Base-by-base conservation (phyloP, 2,888 invertebrate genomes). In the Thyatira batis region DNA sequence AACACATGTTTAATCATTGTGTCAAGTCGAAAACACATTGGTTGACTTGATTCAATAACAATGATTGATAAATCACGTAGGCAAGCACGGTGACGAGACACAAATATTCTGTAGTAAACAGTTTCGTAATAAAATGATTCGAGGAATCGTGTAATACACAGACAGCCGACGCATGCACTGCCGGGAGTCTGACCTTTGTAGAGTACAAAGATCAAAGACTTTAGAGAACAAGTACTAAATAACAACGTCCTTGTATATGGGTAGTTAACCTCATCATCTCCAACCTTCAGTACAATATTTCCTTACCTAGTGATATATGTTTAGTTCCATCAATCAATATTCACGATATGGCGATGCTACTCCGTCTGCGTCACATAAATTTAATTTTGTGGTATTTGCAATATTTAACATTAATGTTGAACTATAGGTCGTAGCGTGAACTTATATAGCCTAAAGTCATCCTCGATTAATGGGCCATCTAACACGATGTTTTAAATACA, bases 41-140 rank as follows among this genome's bases (percentile, higher is more conserved):
- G 46, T 60, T 57, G 55, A 59, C 51, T 57, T 51, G 62, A 58
- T 59, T 53, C 57, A 67, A 69, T 71, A 70, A 69, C 67, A 60
- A 70, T 68, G 70, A 74, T 71, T 77, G 74, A 80, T 77, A 69
- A 65, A 77, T 74, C 73, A 75, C 71, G 71, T 67, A 66, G 55
- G 61, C 57, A 54, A 61, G 50, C 53, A 45, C 58, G 54, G 51
- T 57, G 49, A 48, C 54, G 45, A 61, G 55, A 45, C 56, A 56
- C 59, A 53, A 28, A 51, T 55, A 51, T 57, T 51, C 48, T 50
- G 48, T 54, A 54, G 49, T 52, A 50, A 49, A 52, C 44, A 56
- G 50, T 61, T 61, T 60, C 52, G 43, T 59, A 58, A 62, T 51
- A 45, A 39, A 50, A 51, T 57, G 49, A 49, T 50, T 51, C 50